These are phyloP conservation scores for Drosophila nebulosa DNA, from an alignment of 1,140 invertebrate genomes.

Conservation along the genomic window DNA sequence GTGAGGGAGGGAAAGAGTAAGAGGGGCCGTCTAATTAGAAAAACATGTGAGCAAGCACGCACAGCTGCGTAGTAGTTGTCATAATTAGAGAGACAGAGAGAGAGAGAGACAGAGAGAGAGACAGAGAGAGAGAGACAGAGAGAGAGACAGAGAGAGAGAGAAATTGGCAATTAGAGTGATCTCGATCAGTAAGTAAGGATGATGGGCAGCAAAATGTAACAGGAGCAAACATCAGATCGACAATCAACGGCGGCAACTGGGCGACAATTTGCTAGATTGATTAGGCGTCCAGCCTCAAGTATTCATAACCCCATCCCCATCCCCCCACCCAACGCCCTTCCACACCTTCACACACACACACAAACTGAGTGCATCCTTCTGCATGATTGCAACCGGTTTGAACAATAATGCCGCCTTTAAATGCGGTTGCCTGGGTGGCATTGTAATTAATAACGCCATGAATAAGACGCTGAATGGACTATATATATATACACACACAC, in stretches of 20 bases:
- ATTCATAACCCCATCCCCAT: background rate
- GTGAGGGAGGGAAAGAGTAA: too few species aligned
- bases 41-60: slow-evolving; percentile 78
- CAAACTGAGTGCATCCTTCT: slow-evolving; percentile 1
- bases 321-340: background rate
- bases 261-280: slow-evolving; percentile 79
- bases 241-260: slow-evolving; percentile 32
- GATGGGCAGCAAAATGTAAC: background rate
- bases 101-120: background rate
- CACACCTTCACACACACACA: background rate
- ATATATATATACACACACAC: background rate
- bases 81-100: slow-evolving; percentile 64
- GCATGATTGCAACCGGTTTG: slow-evolving; percentile 46
- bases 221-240: slow-evolving; percentile 19
- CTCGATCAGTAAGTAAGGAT: slow-evolving; percentile 32
- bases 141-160: background rate
- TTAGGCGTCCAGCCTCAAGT: slow-evolving; percentile 50
- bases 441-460: slow-evolving; percentile 74
- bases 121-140: background rate
- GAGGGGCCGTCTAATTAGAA: slow-evolving; percentile 67
- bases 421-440: slow-evolving; percentile 74
- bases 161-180: slow-evolving; percentile 18
- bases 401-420: slow-evolving; percentile 71
- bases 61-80: slow-evolving; percentile 77
- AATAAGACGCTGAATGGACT: slow-evolving; percentile 19